Conservation (phyloP, 2,888 invertebrate species). For the Entomobrya proxima region DNA sequence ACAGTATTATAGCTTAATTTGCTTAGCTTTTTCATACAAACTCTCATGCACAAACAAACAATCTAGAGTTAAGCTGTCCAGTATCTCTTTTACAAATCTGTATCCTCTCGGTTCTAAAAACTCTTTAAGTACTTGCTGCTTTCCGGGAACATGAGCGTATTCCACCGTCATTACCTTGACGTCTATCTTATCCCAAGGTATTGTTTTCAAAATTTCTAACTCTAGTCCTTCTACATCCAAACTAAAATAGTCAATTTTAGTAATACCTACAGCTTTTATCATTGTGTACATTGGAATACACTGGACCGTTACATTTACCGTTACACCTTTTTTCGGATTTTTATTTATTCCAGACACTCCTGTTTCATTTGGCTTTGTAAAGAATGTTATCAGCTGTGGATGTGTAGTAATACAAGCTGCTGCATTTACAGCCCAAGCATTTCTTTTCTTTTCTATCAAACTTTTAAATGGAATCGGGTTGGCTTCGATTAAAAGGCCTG, state of each 20-base stretch:
- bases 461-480: too few relatives aligned
- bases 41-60: neutral
- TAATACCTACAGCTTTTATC: neutral
- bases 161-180: slow-evolving; percentile 9
- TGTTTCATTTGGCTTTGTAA: too few relatives aligned
- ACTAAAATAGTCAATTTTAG: slow-evolving; percentile 13
- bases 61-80: neutral
- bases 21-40: neutral
- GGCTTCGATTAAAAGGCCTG: too few relatives aligned
- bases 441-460: too few relatives aligned
- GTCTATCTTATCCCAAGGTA: slow-evolving; percentile 30
- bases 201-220: slow-evolving; percentile 29
- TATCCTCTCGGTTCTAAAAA: neutral
- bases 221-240: slow-evolving; percentile 35
- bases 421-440: too few relatives aligned
- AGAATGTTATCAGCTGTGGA: too few relatives aligned
- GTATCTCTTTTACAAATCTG: neutral
- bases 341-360: too few relatives aligned
- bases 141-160: neutral
- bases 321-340: too few relatives aligned
- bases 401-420: too few relatives aligned
- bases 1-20: too few relatives aligned
- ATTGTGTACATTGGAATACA: slow-evolving; percentile 12
- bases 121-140: neutral
- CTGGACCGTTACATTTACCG: neutral